Base-by-base conservation (phyloP, 2,888 invertebrate species). In the Volucella inflata region DNA sequence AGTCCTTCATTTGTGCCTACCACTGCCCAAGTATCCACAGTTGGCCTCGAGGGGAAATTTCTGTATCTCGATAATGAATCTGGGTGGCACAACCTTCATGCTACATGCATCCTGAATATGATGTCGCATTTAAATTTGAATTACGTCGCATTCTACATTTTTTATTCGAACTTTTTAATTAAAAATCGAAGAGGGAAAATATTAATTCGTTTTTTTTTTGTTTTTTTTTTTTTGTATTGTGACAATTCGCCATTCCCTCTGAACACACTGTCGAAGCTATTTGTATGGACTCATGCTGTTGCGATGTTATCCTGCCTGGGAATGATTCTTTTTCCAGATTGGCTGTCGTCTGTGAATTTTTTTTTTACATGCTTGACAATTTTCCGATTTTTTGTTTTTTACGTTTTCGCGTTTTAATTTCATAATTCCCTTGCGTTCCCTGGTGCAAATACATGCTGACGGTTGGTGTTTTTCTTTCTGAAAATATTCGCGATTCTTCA, bases 101-200 rank as follows among this genome's bases (percentile, higher is more conserved):
- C 6, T 6, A 6, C 30, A 30, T 6, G 30, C 30, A 30, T 30
- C 30, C 30, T 30, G 30, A 30, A 30, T 30, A 30, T 30, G 30
- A 6, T 30, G 30, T 30, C 30, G 30, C 30, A 30, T 59, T 84
- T 21, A 65, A 75, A 74, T 79, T 79, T 84, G 75, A 75, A 79
- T 80, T 65, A 70, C 80, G 59, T n/a, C 80, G 64, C 55, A 64
- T 67, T 57, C 21, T 30, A 30, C 0, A 12, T 44, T 44, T 68
- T 65, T 50, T 1, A 65, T 71, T 67, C 60, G 48, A 78, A 65
- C 50, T 59, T 76, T 76, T 82, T 77, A 77, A 75, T 84, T 80
- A 84, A 84, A 80, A 76, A 67, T 71, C 60, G 65, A 76, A 71
- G 65, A 75, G 65, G 30, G 36, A 74, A 30, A 30, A 30, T 30